A percentile compares a stretch with the other conserved stretches of the same genome.
Evolutionary conservation across 2,888 invertebrate species (phyloP).

Genomic region (Rambutsinella grinnellia): DNA sequence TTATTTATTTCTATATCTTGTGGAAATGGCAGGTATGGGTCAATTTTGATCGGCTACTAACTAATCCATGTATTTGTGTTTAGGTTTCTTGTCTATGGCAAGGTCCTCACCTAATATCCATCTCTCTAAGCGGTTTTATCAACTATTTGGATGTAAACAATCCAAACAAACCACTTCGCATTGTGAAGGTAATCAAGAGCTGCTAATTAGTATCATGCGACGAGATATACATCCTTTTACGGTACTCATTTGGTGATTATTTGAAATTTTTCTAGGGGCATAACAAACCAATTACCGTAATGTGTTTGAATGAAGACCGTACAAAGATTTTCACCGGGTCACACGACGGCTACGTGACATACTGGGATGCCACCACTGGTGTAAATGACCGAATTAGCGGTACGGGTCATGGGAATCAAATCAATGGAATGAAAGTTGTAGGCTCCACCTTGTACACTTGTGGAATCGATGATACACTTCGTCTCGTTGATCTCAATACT

Average conservation of each 20-base stretch:
- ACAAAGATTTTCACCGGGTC: constrained; percentile 90
- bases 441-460: constrained; percentile 83
- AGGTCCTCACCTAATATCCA: constrained; percentile 86
- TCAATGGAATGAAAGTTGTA: constrained; percentile 86
- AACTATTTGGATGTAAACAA: constrained; percentile 91
- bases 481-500: constrained; percentile 70
- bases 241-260: too few relatives aligned
- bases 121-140: constrained; percentile 96
- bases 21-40: too few relatives aligned
- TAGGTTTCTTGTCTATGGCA: constrained; percentile 97
- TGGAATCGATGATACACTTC: constrained; percentile 94
- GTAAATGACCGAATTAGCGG: constrained; percentile 86
- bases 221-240: too few relatives aligned
- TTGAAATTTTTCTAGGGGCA: constrained; percentile 85
- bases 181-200: constrained; percentile 84
- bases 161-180: constrained; percentile 82
- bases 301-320: constrained; percentile 82
- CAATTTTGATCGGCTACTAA: too few relatives aligned
- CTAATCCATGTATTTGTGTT: too few relatives aligned
- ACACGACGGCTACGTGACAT: constrained; percentile 91
- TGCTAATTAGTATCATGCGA: too few relatives aligned
- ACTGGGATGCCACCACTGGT: constrained; percentile 86
- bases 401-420: constrained; percentile 95
- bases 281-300: constrained; percentile 96
- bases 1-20: too few relatives aligned